These are phyloP conservation scores for Leucozona laternaria DNA, from an alignment of 2,888 invertebrate species.

Conservation along the genomic window DNA sequence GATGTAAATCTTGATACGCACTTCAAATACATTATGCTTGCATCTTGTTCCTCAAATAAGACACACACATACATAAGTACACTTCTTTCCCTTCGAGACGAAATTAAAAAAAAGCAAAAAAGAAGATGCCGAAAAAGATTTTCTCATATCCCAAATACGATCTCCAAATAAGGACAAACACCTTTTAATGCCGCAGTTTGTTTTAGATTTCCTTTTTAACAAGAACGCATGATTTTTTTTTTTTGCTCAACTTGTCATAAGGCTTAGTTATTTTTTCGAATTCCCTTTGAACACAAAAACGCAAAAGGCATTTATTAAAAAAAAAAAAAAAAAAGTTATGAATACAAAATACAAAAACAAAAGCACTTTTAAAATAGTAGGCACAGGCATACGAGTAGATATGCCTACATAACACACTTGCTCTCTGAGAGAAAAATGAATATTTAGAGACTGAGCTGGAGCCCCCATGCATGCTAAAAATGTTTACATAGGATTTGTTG, in stretches of 20 bases:
- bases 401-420: not conserved
- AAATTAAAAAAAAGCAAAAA: not conserved
- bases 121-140: conserved; percentile 2
- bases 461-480: conserved; percentile 60
- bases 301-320: conserved; percentile 9
- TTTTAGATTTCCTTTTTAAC: not conserved
- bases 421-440: not conserved
- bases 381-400: conserved; percentile 1
- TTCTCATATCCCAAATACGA: conserved; percentile 3
- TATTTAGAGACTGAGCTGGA: conserved; percentile 18
- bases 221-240: conserved; percentile 15
- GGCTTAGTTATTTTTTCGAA: not conserved
- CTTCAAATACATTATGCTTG: not conserved
- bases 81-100: not conserved
- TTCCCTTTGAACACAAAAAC: not conserved
- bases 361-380: conserved; percentile 7
- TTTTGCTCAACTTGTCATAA: conserved; percentile 18
- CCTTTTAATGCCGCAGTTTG: conserved; percentile 14
- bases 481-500: conserved; percentile 67
- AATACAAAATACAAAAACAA: conserved; percentile 6
- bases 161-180: conserved; percentile 1
- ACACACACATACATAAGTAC: no score
- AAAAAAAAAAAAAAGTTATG: conserved; percentile 5
- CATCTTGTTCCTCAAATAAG: not conserved
- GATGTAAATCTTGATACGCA: not conserved